Percentiles rank a stretch among this genome's conserved stretches.
Conservation (phyloP, 2,888 invertebrate genomes). For the Luffia ferchaultella region DNA sequence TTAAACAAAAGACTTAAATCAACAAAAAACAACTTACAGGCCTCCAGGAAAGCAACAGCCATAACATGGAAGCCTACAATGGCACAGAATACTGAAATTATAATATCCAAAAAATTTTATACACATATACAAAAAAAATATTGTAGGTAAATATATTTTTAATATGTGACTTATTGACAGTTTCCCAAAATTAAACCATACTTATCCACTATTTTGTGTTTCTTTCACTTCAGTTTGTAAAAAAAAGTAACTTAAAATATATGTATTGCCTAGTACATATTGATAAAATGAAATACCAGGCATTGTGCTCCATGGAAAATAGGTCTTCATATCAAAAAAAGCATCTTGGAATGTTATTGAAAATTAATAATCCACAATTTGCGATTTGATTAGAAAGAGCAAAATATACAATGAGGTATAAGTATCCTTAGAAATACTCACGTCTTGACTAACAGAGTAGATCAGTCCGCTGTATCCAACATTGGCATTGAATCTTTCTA, state of each 20-base stretch:
- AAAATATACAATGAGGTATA: neutral
- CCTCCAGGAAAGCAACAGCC: constrained; percentile 65
- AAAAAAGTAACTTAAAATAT: constrained; percentile 1
- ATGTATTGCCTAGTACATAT: neutral
- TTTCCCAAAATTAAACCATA: neutral
- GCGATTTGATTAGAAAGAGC: too few relatives aligned
- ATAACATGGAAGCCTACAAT: constrained; percentile 60
- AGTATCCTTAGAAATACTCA: constrained; percentile 55
- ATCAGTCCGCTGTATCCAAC: constrained; percentile 96
- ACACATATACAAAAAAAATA: constrained; percentile 9
- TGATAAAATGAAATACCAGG: neutral
- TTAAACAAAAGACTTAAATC: constrained; percentile 4
- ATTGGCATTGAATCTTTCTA: constrained; percentile 96
- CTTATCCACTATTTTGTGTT: neutral
- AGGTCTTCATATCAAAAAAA: constrained; percentile 3
- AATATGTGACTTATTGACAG: constrained; percentile 4
- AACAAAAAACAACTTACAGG: constrained; percentile 48
- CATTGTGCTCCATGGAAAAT: constrained; percentile 10
- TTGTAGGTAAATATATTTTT: too few relatives aligned
- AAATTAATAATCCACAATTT: too few relatives aligned
- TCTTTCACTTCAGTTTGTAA: constrained; percentile 2
- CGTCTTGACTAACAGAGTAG: constrained; percentile 96
- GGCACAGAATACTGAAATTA: constrained; percentile 34
- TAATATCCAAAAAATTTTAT: constrained; percentile 32
- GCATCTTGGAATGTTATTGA: neutral